Percentiles rank a stretch among this genome's conserved stretches.
These are phyloP conservation scores for Poeciliopsis gracilis DNA, from an alignment of 2,797 vertebrate genomes.

Conservation along the genomic window DNA sequence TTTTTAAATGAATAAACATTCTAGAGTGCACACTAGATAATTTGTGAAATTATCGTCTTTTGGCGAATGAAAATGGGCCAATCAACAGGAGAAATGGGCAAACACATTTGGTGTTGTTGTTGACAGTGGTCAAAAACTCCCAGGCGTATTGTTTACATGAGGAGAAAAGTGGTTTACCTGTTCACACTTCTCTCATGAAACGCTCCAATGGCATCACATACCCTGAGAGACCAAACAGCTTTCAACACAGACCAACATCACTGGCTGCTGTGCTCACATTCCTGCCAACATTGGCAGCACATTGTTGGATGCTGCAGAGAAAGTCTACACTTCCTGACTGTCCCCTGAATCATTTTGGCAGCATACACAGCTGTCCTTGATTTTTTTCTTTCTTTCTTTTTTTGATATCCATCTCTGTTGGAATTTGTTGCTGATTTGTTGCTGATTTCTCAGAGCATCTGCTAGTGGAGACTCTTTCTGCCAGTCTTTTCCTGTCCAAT, in stretches of 20 bases:
- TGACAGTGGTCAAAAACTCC: slow-evolving; percentile 7
- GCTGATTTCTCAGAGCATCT: slow-evolving; percentile 57
- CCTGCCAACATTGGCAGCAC: slow-evolving; percentile 38
- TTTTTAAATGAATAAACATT: slow-evolving; percentile 12
- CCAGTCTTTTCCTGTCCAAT: slow-evolving; percentile 52
- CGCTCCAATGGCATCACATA: slow-evolving; percentile 25
- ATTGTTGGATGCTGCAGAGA: slow-evolving; percentile 34
- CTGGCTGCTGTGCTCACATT: slow-evolving; percentile 35
- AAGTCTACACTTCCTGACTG: slow-evolving; percentile 32
- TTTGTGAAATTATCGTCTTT: neutral
- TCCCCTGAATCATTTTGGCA: slow-evolving; percentile 37
- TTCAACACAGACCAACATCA: slow-evolving; percentile 20
- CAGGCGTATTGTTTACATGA: neutral
- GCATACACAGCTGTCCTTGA: slow-evolving; percentile 30
- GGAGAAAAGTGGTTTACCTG: slow-evolving; percentile 8
- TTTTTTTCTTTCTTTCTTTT: neutral
- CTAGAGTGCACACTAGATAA: slow-evolving; percentile 8
- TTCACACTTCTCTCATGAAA: slow-evolving; percentile 15
- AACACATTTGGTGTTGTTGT: neutral
- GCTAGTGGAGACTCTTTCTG: slow-evolving; percentile 39
- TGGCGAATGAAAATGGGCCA: slow-evolving; percentile 18
- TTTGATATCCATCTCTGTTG: slow-evolving; percentile 40
- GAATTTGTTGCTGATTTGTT: slow-evolving; percentile 41
- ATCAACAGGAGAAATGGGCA: neutral
- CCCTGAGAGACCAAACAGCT: slow-evolving; percentile 38